Base-by-base conservation (phyloP, 1,140 invertebrate species). In the Meteorus sp. region DNA sequence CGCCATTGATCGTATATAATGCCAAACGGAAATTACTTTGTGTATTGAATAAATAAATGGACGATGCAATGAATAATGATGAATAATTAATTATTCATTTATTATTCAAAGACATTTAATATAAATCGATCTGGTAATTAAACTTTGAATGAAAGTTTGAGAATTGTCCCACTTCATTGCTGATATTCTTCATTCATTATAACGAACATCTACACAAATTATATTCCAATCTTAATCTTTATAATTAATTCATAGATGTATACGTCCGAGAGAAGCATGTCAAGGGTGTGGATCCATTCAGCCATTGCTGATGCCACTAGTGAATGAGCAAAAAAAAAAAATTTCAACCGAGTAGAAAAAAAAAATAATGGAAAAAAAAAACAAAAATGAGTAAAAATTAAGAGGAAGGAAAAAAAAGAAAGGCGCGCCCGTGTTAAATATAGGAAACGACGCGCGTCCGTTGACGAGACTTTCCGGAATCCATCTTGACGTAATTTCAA, bases 401-500 rank as follows among this genome's bases (percentile, higher is more conserved):
- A 13, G 17, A 22, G 19, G 19, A 41, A 37, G 22, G n/a, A 41
- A 44, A 13, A 20, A 29, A 4, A 19, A 15, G 27, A 2, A n/a
- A 4, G 39, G 19, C n/a, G 19, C 4, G 39, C 5, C n/a, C 4
- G 15, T 3, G n/a, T 17, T 17, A 35, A n/a, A n/a, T 37, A 29
- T 61, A 35, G 44, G 27, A 44, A 48, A 25, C 15, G 25, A 22
- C 13, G 23, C 17, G 33, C 52, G 17, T n/a, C 9, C 27, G 41
- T 22, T 13, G 19, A n/a, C n/a, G n/a, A n/a, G n/a, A 8, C 23
- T 33, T 27, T 37, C 11, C 11, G 56, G 52, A 50, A 56, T 60
- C 62, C 68, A 63, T 63, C 62, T 61, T 63, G 51, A 60, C 69
- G 66, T 68, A 69, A 68, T 73, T 70, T 72, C 50, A 53, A 29